phyloP scores from a whole-genome alignment of 2,888 invertebrate species.

The Luperina nickerlii region DNA sequence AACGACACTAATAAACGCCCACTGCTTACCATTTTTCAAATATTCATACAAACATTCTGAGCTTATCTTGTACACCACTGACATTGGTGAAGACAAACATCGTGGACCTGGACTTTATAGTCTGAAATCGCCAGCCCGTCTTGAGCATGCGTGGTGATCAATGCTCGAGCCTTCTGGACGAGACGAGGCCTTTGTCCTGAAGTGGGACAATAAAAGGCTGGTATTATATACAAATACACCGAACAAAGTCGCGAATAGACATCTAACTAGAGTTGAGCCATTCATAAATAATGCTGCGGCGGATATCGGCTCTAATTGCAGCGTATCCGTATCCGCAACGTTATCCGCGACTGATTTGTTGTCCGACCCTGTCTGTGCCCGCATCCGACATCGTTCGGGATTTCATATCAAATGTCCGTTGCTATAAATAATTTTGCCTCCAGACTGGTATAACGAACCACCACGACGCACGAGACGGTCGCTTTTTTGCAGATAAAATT shows the following conservation, averaged over 20 bases:
- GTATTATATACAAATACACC: not conserved
- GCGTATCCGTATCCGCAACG: slow-evolving; percentile 55
- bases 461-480: not conserved
- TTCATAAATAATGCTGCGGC: slow-evolving; percentile 48
- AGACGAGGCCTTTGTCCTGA: too few species aligned
- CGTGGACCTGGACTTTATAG: not conserved
- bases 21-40: not conserved
- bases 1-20: not conserved
- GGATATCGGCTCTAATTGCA: slow-evolving; percentile 53
- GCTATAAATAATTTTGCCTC: slow-evolving; percentile 56
- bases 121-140: not conserved
- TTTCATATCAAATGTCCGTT: slow-evolving; percentile 58
- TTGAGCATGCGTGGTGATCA: not conserved
- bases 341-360: slow-evolving; percentile 62
- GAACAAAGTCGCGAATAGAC: not conserved
- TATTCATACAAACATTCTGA: not conserved
- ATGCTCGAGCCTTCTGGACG: not conserved
- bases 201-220: too few species aligned
- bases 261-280: slow-evolving; percentile 28
- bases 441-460: slow-evolving; percentile 8
- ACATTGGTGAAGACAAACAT: not conserved
- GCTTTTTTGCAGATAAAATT: slow-evolving; percentile 47
- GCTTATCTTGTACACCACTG: not conserved
- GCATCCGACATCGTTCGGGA: slow-evolving; percentile 51
- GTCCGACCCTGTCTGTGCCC: slow-evolving; percentile 39